phyloP scores from a whole-genome alignment of 2,797 vertebrate species.

The Lepilemur ruficaudatus region DNA sequence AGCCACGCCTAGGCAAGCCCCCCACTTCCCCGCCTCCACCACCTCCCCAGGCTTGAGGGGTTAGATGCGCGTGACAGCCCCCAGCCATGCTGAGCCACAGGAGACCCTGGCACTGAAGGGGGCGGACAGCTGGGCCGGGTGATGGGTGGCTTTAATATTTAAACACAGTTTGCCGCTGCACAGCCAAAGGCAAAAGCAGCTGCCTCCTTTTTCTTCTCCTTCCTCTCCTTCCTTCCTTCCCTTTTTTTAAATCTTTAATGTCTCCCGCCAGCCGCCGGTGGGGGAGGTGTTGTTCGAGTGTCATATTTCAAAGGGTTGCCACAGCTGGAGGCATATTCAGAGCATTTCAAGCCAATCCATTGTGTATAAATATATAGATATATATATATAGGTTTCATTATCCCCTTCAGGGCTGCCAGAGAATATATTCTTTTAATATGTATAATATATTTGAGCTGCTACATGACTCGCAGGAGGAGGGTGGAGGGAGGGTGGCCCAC shows the following conservation, averaged over 20 bases:
- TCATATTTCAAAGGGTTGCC: constrained; percentile 77
- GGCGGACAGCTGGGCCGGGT: constrained; percentile 70
- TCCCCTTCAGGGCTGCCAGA: constrained; percentile 77
- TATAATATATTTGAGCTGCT: constrained; percentile 80
- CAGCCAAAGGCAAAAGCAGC: constrained; percentile 74
- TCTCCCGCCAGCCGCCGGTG: constrained; percentile 64
- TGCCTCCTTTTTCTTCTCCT: constrained; percentile 76
- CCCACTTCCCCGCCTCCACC: rapidly evolving
- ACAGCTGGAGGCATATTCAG: constrained; percentile 76
- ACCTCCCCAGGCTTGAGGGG: background rate
- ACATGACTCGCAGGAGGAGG: constrained; percentile 22
- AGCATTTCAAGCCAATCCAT: constrained; percentile 73
- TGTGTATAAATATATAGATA: constrained; percentile 79
- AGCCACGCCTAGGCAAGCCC: background rate
- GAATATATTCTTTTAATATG: constrained; percentile 80
- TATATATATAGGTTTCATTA: constrained; percentile 79
- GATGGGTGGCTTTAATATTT: constrained; percentile 81
- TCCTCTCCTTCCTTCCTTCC: constrained; percentile 44
- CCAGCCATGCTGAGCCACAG: background rate
- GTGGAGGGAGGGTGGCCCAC: background rate
- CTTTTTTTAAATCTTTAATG: constrained; percentile 80
- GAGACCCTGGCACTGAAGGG: constrained; percentile 23
- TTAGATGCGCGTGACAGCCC: background rate
- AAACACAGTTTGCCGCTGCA: constrained; percentile 72
- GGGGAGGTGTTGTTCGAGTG: constrained; percentile 52